Percentiles rank a stretch among this genome's conserved stretches.
Evolutionary conservation across 2,888 invertebrate species (phyloP).

Genomic region (Cantharis rustica): DNA sequence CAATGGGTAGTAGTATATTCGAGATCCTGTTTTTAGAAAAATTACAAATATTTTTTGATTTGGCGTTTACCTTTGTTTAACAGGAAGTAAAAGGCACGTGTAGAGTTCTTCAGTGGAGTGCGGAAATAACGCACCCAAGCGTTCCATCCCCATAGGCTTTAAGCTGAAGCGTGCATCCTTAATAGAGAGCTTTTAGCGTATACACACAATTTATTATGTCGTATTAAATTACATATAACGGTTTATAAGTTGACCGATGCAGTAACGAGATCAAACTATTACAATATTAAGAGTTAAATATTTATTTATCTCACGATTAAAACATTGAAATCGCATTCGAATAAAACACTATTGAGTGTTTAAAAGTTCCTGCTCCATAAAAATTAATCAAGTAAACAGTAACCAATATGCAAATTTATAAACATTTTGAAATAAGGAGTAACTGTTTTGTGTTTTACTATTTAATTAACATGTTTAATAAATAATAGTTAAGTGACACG

Average conservation of each 20-base stretch:
- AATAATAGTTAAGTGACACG: constrained; percentile 18
- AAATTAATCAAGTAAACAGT: not conserved
- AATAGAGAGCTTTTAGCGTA: constrained; percentile 10
- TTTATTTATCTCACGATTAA: not conserved
- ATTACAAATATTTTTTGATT: not conserved
- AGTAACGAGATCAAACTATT: not conserved
- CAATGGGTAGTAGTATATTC: too few species aligned
- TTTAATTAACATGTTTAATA: not conserved
- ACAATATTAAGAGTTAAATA: not conserved
- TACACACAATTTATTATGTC: not conserved
- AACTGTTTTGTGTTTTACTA: not conserved
- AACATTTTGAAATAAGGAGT: not conserved
- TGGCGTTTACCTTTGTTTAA: constrained; percentile 1
- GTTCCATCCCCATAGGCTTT: not conserved
- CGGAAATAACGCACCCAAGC: constrained; percentile 20
- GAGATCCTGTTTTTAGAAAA: not conserved
- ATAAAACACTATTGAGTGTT: not conserved
- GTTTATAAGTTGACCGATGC: not conserved
- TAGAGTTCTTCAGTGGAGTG: constrained; percentile 8
- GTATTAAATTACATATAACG: constrained; percentile 3
- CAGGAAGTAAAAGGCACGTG: constrained; percentile 19
- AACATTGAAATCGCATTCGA: not conserved
- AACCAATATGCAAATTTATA: not conserved
- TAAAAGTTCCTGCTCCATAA: not conserved
- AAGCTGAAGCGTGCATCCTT: constrained; percentile 15